A percentile compares a stretch with the other conserved stretches of the same genome.
These are phyloP conservation scores for Dasyprocta punctata DNA, from an alignment of 2,113 vertebrate species.

Conservation along the genomic window DNA sequence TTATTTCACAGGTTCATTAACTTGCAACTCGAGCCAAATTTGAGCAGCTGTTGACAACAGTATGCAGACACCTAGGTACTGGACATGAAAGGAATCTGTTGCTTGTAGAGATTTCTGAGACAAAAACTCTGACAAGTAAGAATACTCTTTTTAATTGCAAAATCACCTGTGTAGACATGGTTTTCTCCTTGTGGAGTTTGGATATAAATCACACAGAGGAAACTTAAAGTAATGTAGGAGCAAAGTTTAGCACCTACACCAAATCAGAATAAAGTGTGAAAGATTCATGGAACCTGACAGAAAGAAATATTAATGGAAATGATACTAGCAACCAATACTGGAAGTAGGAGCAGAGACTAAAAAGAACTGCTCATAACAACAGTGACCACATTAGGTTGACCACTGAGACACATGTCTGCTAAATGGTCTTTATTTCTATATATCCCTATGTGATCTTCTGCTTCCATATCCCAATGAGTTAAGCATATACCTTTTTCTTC, in stretches of 20 bases:
- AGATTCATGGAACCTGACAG: too few relatives aligned
- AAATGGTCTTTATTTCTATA: not conserved
- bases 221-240: not conserved
- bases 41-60: too few relatives aligned
- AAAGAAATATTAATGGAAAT: not conserved
- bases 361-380: not conserved
- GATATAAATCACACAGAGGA: not conserved
- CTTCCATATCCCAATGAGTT: not conserved
- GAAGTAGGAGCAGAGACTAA: not conserved
- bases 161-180: too few relatives aligned
- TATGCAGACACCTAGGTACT: not conserved
- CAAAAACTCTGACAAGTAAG: not conserved
- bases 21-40: not conserved
- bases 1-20: not conserved
- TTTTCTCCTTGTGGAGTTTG: not conserved
- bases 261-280: not conserved
- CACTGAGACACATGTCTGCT: fast-evolving
- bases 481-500: not conserved
- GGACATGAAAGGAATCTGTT: not conserved
- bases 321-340: not conserved
- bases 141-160: not conserved
- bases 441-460: not conserved
- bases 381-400: too few relatives aligned
- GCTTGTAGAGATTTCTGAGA: not conserved
- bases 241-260: not conserved